Percentiles rank a stretch among this genome's conserved stretches.
Evolutionary conservation across 2,797 vertebrate genomes (phyloP).

Genomic region (Momotus momota): DNA sequence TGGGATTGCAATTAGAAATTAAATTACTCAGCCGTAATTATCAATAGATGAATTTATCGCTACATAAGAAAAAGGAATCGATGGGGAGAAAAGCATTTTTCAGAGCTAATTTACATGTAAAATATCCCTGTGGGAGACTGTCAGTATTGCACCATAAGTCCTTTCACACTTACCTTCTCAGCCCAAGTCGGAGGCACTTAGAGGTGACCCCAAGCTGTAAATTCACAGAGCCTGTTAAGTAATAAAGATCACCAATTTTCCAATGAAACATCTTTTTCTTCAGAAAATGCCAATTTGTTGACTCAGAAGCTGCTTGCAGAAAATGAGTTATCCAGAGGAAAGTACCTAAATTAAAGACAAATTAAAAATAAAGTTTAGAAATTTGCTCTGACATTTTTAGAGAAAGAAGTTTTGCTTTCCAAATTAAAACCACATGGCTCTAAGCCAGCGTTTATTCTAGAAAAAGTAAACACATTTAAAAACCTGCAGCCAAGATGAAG

Average conservation of each 20-base stretch:
- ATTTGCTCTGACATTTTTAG: background rate
- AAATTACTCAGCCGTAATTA: background rate
- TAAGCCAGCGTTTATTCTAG: background rate
- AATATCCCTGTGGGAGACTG: background rate
- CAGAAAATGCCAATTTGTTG: background rate
- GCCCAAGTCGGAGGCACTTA: background rate
- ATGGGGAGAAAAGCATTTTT: background rate
- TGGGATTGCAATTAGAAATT: conserved; percentile 28
- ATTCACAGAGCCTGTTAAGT: background rate
- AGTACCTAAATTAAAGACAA: background rate
- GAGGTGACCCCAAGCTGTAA: background rate
- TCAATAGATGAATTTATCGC: background rate
- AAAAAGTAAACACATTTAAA: background rate
- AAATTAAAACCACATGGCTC: background rate
- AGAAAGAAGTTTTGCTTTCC: background rate
- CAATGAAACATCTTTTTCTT: background rate
- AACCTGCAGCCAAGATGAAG: background rate
- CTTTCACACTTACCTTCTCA: conserved; percentile 8
- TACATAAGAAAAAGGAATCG: background rate
- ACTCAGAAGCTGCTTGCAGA: background rate
- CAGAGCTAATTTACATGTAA: conserved; percentile 17
- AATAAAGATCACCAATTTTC: background rate
- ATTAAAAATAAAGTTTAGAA: background rate
- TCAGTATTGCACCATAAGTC: background rate
- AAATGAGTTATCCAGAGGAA: background rate